These are phyloP conservation scores for Cervus canadensis DNA, from an alignment of 2,113 vertebrate species.

Conservation along the genomic window DNA sequence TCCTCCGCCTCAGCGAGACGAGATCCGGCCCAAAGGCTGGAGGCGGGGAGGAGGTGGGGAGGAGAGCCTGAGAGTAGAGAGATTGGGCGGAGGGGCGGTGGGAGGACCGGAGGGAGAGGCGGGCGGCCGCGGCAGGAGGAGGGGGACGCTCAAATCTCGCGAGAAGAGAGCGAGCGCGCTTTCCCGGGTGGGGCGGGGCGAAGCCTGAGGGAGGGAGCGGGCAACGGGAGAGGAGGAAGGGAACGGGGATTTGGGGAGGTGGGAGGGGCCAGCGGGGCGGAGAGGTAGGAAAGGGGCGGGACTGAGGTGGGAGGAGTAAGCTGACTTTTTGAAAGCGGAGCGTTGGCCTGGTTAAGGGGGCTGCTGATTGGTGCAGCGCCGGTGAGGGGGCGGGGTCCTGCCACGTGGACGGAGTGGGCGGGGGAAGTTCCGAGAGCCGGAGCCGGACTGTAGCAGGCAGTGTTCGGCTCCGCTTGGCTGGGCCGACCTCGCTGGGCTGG, in stretches of 20 bases:
- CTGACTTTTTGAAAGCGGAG: no score
- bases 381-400: accelerated
- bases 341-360: neutral
- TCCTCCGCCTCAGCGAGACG: conserved; percentile 72
- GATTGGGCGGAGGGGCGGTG: neutral
- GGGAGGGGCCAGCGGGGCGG: neutral
- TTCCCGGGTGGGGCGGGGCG: no score
- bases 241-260: no score
- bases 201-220: no score
- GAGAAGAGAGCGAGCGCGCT: no score
- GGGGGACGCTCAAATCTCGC: no score
- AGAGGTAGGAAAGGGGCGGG: neutral
- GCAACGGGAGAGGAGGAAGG: no score
- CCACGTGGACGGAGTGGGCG: neutral
- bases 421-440: neutral
- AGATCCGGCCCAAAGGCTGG: conserved; percentile 75
- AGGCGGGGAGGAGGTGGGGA: conserved; percentile 67
- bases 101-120: no score
- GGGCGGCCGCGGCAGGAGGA: no score
- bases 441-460: no score
- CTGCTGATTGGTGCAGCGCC: conserved; percentile 60
- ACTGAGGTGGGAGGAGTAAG: no score
- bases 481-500: neutral
- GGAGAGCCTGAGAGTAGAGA: conserved; percentile 66
- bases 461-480: neutral